Evolutionary conservation across 2,888 invertebrate genomes (phyloP).

Genomic region (Diarsia mendica): DNA sequence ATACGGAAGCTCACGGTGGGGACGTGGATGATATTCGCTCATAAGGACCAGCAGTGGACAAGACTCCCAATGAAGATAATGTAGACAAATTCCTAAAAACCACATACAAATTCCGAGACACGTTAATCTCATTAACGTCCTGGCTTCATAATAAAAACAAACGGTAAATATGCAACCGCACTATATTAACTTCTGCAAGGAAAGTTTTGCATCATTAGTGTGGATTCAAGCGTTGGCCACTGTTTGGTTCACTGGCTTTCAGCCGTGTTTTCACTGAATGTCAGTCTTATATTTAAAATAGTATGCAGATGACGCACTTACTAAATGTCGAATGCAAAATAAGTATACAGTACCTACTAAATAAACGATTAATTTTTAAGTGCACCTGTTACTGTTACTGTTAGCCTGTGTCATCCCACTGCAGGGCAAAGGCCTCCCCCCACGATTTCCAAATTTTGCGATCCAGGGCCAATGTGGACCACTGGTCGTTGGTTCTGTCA

Average conservation of each 20-base stretch:
- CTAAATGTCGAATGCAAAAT: slow-evolving; percentile 34
- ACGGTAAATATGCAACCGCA: slow-evolving; percentile 48
- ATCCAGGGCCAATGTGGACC: too few species aligned
- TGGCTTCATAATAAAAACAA: slow-evolving; percentile 44
- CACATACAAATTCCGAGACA: background rate
- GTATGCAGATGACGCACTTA: slow-evolving; percentile 37
- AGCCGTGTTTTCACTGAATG: slow-evolving; percentile 62
- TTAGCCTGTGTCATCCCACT: too few species aligned
- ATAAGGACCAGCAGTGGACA: too few species aligned
- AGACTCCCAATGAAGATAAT: background rate
- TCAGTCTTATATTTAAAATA: slow-evolving; percentile 60
- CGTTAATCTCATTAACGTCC: slow-evolving; percentile 19
- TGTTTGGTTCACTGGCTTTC: slow-evolving; percentile 66
- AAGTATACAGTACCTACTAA: background rate
- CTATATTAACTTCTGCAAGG: slow-evolving; percentile 59
- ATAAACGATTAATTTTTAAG: too few species aligned
- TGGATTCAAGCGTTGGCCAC: slow-evolving; percentile 66
- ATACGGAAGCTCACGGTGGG: too few species aligned
- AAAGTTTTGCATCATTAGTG: slow-evolving; percentile 74
- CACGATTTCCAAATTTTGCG: too few species aligned
- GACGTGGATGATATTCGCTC: too few species aligned
- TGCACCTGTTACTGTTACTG: too few species aligned
- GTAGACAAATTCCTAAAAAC: background rate
- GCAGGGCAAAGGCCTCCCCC: too few species aligned
- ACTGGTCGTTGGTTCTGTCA: too few species aligned